Conservation (phyloP, 1,140 invertebrate genomes). For the Nasonia vitripennis region DNA sequence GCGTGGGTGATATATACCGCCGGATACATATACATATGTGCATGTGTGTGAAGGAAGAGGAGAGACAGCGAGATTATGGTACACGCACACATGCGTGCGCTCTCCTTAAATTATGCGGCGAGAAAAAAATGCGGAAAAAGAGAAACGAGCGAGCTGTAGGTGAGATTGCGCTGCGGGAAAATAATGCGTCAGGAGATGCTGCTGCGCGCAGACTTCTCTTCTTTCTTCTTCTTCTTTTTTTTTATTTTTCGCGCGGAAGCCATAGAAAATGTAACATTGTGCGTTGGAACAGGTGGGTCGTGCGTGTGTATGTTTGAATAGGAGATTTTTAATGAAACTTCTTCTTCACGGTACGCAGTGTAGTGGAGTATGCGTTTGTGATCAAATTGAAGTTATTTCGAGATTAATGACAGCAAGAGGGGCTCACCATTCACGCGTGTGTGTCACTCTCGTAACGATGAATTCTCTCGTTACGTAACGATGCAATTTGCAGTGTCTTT, state of each 20-base stretch:
- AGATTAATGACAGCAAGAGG: neutral
- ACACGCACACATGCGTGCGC: neutral
- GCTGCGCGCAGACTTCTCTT: neutral
- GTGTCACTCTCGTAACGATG: neutral
- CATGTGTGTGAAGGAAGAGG: neutral
- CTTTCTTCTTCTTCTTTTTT: neutral
- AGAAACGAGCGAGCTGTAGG: neutral
- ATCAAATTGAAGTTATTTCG: neutral
- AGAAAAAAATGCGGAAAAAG: conserved; percentile 2
- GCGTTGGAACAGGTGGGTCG: neutral
- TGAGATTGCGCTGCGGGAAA: neutral
- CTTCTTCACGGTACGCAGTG: too few relatives aligned
- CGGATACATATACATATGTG: neutral
- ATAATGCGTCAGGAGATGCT: conserved; percentile 5
- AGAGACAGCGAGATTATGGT: neutral
- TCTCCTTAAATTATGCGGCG: neutral
- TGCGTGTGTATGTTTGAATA: neutral
- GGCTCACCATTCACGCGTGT: neutral
- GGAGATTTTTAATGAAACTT: neutral
- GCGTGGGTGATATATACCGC: conserved; percentile 11
- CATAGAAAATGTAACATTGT: neutral
- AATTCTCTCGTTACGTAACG: neutral
- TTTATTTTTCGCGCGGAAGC: neutral
- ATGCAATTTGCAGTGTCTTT: neutral
- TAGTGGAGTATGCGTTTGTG: neutral